These are phyloP conservation scores for Salvator merianae DNA, from an alignment of 2,113 vertebrate genomes.

Conservation along the genomic window DNA sequence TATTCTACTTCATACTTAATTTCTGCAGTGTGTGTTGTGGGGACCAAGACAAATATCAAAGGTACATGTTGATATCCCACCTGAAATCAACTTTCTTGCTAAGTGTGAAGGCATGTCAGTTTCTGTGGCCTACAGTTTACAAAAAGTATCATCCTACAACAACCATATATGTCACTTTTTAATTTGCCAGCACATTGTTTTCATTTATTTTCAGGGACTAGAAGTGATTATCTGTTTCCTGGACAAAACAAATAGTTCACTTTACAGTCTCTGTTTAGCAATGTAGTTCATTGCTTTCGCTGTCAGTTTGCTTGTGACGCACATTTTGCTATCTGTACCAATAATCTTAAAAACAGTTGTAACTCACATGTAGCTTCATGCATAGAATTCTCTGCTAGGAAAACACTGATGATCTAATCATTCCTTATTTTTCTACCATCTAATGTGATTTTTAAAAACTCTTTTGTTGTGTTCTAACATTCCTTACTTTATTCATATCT, in stretches of 20 bases:
- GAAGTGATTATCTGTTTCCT: not conserved
- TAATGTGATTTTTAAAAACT: slow-evolving; percentile 21
- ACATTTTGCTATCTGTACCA: no score
- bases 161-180: not conserved
- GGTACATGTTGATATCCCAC: not conserved
- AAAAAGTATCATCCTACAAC: not conserved
- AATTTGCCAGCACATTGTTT: not conserved
- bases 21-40: not conserved
- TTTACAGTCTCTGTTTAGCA: not conserved
- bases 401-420: not conserved
- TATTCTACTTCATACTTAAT: slow-evolving; percentile 13
- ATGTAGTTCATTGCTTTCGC: not conserved
- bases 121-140: not conserved
- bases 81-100: not conserved
- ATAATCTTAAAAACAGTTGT: no score
- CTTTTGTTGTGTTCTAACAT: slow-evolving; percentile 22
- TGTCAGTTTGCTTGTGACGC: not conserved
- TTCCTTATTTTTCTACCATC: slow-evolving; percentile 1
- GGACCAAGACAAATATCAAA: not conserved
- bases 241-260: not conserved
- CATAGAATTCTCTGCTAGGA: not conserved
- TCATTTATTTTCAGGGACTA: not conserved
- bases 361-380: no score
- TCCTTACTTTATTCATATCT: slow-evolving; percentile 13
- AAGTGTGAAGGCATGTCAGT: not conserved